Evolutionary conservation across 2,888 invertebrate genomes (phyloP), one percentile per base, ranked within the genome.

Genomic region (Scelioninae gen. 1): DNA sequence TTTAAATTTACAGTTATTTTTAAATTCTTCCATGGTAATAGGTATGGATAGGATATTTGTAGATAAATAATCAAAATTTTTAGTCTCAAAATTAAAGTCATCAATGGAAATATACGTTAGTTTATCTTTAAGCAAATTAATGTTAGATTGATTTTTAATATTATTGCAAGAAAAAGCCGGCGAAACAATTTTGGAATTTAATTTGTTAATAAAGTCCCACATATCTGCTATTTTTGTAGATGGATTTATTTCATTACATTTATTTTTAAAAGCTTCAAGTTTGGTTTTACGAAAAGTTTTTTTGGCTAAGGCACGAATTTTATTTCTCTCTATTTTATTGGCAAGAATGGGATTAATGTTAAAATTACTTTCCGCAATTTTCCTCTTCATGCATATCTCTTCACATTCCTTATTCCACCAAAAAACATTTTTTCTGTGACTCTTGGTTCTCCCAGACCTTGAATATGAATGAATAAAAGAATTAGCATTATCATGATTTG

Each of bases 351-450:
- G 66, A 31, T 53, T 8, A 5, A 13, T 4, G n/a, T 13, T 51
- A 29, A 9, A 29, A 31, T 1, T 11, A 15, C 53, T 66, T 13
- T 66, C 66, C 2, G 55, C 55, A 9, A 16, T 16, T 34, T 38
- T 49, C 11, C n/a, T 49, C 8, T 49, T 43, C 7, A 4, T 13
- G 40, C 11, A 23, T 7, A 13, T 16, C 1, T 43, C 29, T 53
- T 66, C 53, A 55, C 66, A 66, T 0, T n/a, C 16, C 2, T 2
- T 0, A 51, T 65, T 65, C 65, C 65, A 65, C 65, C 49, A 65
- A n/a, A n/a, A n/a, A n/a, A n/a, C n/a, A n/a, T n/a, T n/a, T n/a
- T n/a, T n/a, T n/a, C n/a, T n/a, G n/a, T n/a, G n/a, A n/a, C n/a
- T n/a, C n/a, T n/a, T n/a, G n/a, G n/a, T n/a, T n/a, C n/a, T n/a